phyloP scores from a whole-genome alignment of 2,113 vertebrate genomes.

The Cyanocitta stelleri region DNA sequence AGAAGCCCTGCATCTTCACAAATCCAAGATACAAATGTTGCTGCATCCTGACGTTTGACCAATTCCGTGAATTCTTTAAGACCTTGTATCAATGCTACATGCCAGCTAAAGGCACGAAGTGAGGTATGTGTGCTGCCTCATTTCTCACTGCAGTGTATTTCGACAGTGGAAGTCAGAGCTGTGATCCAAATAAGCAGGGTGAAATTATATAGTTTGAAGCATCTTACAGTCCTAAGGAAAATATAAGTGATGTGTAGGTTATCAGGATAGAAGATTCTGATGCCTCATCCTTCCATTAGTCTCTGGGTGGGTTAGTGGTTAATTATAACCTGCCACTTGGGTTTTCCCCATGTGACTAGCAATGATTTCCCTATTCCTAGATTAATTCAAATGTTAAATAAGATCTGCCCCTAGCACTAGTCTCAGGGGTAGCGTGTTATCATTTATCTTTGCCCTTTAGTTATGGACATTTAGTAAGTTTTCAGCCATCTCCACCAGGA shows the following conservation, averaged over 20 bases:
- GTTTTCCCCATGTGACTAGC: not conserved
- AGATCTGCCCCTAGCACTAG: not conserved
- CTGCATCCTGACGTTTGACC: slow-evolving; percentile 14
- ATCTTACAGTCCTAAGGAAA: not conserved
- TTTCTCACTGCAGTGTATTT: not conserved
- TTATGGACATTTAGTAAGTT: slow-evolving; percentile 4
- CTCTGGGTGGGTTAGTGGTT: slow-evolving; percentile 13
- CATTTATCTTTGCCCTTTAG: slow-evolving; percentile 30
- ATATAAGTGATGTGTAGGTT: not conserved
- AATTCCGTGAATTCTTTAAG: not conserved
- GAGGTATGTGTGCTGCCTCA: not conserved
- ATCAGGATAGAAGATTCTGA: not conserved
- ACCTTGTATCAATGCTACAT: not conserved
- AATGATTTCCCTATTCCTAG: slow-evolving; percentile 26
- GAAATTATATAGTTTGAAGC: not conserved
- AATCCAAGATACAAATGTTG: slow-evolving; percentile 28
- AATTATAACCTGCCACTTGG: slow-evolving; percentile 52
- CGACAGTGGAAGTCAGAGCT: not conserved
- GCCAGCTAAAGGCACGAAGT: not conserved
- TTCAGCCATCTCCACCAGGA: not conserved
- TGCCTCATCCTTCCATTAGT: not conserved
- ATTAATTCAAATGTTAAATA: slow-evolving; percentile 59
- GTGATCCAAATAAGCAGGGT: not conserved
- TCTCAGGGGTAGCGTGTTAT: not conserved
- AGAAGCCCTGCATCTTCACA: slow-evolving; percentile 1